Conservation (phyloP, 2,113 vertebrate genomes). For the Nothobranchius kuhntae region DNA sequence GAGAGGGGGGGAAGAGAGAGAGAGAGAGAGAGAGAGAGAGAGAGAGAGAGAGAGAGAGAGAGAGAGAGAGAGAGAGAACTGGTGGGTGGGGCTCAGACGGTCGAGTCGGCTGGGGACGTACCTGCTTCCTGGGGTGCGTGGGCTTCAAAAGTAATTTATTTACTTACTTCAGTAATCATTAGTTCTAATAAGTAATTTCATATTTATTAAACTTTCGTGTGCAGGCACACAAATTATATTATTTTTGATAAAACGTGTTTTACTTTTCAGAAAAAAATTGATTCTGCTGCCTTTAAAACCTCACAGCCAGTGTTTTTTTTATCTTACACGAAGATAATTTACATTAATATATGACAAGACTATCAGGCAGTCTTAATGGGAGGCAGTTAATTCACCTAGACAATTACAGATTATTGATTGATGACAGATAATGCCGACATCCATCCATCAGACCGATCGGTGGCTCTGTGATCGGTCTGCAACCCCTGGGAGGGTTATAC, state of each 20-base stretch:
- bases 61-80: neutral
- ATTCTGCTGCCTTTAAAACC: too few species aligned
- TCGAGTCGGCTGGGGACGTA: slow-evolving; percentile 69
- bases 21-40: too few species aligned
- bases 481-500: slow-evolving; percentile 50
- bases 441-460: slow-evolving; percentile 57
- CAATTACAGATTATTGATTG: neutral
- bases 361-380: neutral
- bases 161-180: slow-evolving; percentile 23
- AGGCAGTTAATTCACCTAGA: neutral
- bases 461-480: slow-evolving; percentile 74
- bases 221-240: neutral
- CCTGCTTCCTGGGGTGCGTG: slow-evolving; percentile 20
- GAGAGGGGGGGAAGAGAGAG: too few species aligned
- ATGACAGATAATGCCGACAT: neutral
- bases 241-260: neutral
- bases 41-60: too few species aligned
- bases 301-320: too few species aligned
- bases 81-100: slow-evolving; percentile 68
- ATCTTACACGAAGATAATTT: too few species aligned
- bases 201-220: neutral
- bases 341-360: neutral
- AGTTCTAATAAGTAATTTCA: neutral
- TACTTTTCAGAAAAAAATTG: neutral
- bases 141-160: slow-evolving; percentile 24